Evolutionary conservation across 2,113 vertebrate species (phyloP), one percentile per base, ranked within the genome.

Genomic region (Pterocles gutturalis): DNA sequence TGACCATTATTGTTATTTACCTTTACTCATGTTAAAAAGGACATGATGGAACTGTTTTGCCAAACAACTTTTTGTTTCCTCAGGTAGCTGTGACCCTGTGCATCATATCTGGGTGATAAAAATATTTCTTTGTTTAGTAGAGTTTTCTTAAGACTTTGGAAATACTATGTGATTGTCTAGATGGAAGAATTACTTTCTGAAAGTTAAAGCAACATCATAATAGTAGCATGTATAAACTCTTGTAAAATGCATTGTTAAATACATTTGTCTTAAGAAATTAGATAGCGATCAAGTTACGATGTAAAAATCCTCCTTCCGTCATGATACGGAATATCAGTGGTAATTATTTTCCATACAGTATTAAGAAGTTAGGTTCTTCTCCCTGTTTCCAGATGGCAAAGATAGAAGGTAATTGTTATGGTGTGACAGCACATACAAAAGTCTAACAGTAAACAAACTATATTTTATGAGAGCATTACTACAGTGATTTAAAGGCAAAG

Each of bases 401-500:
- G 53, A 83, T 81, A 75, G 92, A 77, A 91, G 22, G 17, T 82
- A 83, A 73, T 78, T 70, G 72, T 65, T 93, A 86, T 64, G 31
- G 10, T 5, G 2, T 91, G 71, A 78, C 46, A 91, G 36, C 15
- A 71, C 14, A 76, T n/a, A 77, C 67, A 17, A 29, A 94, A 92
- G 29, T 80, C 11, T 75, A 81, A 83, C 60, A 65, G 13, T 71
- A 96, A 96, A 90, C 31, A 95, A 73, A 22, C 7, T 5, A 48
- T 94, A 89, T 77, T 96, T 97, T 87, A 95, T 70, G 49, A 64
- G 25, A 83, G 13, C 16, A 89, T 88, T 34, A 5, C 80, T 94
- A 89, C n/a, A 75, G 31, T 87, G 60, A 96, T 91, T 88, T 95
- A 94, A 97, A 78, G 60, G 57, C 71, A 95, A 97, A 93, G 41